These are phyloP conservation scores for Leptura quadrifasciata DNA, from an alignment of 2,888 invertebrate genomes.

Conservation along the genomic window DNA sequence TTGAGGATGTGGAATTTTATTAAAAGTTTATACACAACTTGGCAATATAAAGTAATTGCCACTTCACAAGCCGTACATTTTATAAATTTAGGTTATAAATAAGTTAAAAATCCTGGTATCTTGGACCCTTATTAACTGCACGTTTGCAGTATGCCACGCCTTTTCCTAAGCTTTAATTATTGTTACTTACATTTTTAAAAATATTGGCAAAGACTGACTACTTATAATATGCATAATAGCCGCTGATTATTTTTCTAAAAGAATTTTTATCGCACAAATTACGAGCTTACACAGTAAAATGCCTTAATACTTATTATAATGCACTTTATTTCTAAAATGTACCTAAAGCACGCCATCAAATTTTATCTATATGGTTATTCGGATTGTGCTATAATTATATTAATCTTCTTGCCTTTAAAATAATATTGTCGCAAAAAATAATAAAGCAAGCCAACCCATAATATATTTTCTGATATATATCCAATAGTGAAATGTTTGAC, in stretches of 20 bases:
- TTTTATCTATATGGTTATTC: neutral
- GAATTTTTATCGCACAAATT: conserved; percentile 32
- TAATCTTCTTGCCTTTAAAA: neutral
- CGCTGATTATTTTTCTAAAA: conserved; percentile 33
- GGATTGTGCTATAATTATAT: neutral
- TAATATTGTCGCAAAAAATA: too few species aligned
- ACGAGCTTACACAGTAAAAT: conserved; percentile 35
- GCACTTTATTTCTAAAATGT: conserved; percentile 19
- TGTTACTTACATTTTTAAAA: conserved; percentile 45
- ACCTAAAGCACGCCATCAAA: neutral
- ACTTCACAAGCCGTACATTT: neutral
- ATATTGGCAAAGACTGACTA: conserved; percentile 53
- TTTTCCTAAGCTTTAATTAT: conserved; percentile 54
- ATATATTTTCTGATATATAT: too few species aligned
- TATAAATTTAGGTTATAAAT: conserved; percentile 8
- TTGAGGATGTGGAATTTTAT: too few species aligned
- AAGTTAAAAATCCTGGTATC: conserved; percentile 10
- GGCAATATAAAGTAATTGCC: neutral
- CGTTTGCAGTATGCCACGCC: conserved; percentile 37
- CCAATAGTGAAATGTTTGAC: too few species aligned
- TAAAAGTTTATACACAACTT: neutral
- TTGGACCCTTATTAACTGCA: conserved; percentile 30
- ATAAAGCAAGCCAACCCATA: too few species aligned
- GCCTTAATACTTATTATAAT: conserved; percentile 14
- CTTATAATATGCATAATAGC: conserved; percentile 33